Percentiles rank a stretch among this genome's conserved stretches.
Conservation (phyloP, 2,113 vertebrate species). For the Ammodytes marinus region DNA sequence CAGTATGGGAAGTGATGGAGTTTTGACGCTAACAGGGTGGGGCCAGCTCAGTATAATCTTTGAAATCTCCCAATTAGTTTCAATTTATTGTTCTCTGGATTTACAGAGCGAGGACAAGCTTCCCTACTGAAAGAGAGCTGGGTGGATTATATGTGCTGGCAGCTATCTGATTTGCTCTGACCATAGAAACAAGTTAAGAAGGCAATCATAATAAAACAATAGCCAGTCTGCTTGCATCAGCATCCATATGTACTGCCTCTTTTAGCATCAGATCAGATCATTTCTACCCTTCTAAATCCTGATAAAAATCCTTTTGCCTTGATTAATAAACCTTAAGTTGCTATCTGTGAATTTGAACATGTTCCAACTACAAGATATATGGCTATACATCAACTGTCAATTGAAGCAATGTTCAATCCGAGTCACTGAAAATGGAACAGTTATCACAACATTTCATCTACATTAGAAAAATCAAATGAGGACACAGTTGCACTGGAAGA, state of each 20-base stretch:
- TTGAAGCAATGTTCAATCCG: neutral
- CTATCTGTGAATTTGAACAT: neutral
- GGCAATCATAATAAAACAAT: conserved; percentile 24
- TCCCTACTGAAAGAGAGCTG: conserved; percentile 40
- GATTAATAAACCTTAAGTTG: neutral
- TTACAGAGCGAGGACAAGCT: conserved; percentile 57
- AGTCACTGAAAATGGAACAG: conserved; percentile 1
- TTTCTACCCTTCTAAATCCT: neutral
- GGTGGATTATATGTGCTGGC: conserved; percentile 3
- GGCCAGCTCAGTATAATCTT: conserved; percentile 59
- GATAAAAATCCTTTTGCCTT: neutral
- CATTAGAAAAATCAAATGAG: conserved; percentile 11
- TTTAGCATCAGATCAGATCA: conserved; percentile 8
- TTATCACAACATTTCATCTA: neutral
- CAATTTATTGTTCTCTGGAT: conserved; percentile 66
- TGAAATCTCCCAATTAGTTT: conserved; percentile 67
- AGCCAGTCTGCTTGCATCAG: neutral
- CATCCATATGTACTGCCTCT: neutral
- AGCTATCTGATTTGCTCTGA: conserved; percentile 11
- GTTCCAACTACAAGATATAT: neutral
- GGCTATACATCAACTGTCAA: neutral
- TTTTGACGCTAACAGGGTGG: conserved; percentile 44
- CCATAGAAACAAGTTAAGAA: conserved; percentile 29
- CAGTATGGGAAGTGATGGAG: conserved; percentile 56
- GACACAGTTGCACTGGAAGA: neutral